Evolutionary conservation across 2,113 vertebrate species (phyloP).

Genomic region (Cephalopterus ornatus): DNA sequence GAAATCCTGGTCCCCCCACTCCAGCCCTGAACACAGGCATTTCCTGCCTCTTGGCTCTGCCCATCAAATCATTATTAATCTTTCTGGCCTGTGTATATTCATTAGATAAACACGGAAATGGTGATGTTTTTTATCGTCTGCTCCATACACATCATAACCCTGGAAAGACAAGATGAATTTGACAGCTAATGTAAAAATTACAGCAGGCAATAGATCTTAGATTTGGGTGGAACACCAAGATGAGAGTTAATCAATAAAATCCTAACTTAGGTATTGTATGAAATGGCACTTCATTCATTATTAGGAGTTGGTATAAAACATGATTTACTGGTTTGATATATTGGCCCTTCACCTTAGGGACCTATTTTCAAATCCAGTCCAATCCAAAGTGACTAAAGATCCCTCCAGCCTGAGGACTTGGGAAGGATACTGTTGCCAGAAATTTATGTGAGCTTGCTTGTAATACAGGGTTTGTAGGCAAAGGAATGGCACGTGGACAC

Average conservation of each 20-base stretch:
- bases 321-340: slow-evolving; percentile 72
- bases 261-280: slow-evolving; percentile 92
- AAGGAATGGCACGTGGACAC: not conserved
- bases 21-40: not conserved
- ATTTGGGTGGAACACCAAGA: slow-evolving; percentile 88
- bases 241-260: slow-evolving; percentile 96
- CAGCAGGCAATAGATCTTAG: slow-evolving; percentile 90
- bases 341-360: slow-evolving; percentile 71
- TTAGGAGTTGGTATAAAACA: slow-evolving; percentile 72
- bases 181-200: slow-evolving; percentile 95
- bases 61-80: slow-evolving; percentile 57
- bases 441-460: slow-evolving; percentile 5
- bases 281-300: slow-evolving; percentile 95
- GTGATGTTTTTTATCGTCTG: slow-evolving; percentile 83
- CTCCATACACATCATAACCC: slow-evolving; percentile 75
- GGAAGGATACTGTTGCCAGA: slow-evolving; percentile 1
- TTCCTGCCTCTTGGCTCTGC: slow-evolving; percentile 43
- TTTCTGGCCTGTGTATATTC: slow-evolving; percentile 61
- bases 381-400: slow-evolving; percentile 68
- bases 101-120: slow-evolving; percentile 64
- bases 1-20: not conserved
- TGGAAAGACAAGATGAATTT: slow-evolving; percentile 92
- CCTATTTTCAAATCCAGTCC: slow-evolving; percentile 66
- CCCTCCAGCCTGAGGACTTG: slow-evolving; percentile 30
- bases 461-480: not conserved